Conservation (phyloP, 2,113 vertebrate species). For the Campylomormyrus numenius region DNA sequence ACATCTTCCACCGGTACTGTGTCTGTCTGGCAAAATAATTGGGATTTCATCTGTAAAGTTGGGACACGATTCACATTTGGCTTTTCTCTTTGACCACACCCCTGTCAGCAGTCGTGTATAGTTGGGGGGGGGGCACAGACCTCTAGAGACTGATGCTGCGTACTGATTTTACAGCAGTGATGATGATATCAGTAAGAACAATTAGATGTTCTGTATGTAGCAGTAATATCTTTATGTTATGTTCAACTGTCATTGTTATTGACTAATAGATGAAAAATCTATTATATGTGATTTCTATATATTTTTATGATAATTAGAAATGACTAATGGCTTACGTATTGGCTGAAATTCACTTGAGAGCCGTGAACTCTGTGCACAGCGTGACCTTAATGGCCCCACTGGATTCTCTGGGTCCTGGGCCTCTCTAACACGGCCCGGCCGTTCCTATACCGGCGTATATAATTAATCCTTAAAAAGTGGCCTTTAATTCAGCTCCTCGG, state of each 20-base stretch:
- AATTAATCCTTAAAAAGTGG: constrained; percentile 21
- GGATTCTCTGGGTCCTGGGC: neutral
- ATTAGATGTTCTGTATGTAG: neutral
- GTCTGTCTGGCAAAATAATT: neutral
- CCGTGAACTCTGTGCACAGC: neutral
- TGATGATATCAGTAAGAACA: neutral
- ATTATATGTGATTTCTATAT: neutral
- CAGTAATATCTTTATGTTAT: neutral
- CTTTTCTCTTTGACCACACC: neutral
- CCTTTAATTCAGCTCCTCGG: constrained; percentile 11
- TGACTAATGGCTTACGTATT: neutral
- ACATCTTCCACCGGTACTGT: neutral
- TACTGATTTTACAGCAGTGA: neutral
- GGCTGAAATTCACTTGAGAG: neutral
- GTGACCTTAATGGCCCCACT: neutral
- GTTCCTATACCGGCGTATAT: neutral
- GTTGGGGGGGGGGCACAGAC: neutral
- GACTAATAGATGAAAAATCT: neutral
- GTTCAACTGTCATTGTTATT: neutral
- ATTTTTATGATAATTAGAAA: neutral
- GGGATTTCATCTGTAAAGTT: neutral
- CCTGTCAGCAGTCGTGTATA: neutral
- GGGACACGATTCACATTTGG: neutral
- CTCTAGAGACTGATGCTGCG: neutral
- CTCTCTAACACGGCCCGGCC: neutral